Base-by-base conservation (phyloP, 2,888 invertebrate genomes). In the Pollenia griseotomentosa region DNA sequence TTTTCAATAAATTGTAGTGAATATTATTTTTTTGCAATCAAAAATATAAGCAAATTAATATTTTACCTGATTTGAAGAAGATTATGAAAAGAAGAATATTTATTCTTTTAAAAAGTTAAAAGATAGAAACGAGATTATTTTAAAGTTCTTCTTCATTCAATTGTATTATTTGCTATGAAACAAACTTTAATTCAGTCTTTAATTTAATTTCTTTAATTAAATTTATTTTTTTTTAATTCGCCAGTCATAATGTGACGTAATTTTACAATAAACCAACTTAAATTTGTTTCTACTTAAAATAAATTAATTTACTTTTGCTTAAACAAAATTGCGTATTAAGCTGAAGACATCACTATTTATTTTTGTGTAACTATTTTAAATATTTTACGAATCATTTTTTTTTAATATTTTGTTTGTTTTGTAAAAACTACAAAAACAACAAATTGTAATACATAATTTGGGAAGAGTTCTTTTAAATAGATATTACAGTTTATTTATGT, bases 211-310 rank as follows among this genome's bases (percentile, higher is more conserved):
- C 16, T 23, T 70, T 44, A 2, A 10, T 74, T 48, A 33, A 6
- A 33, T 14, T 16, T 16, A 5, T 5, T 9, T 51, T 40, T n/a
- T 2, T 10, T 16, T 70, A 12, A 2, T 19, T 23, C 8, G 12
- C 40, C 51, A 74, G 19, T 74, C 51, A 63, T 42, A 40, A 48
- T 61, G 33, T 74, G 16, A 74, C 74, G 74, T 51, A 11, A 61
- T 74, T 51, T 57, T 33, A 0, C 61, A 48, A 61, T 16, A 74
- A 61, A 74, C 12, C 59, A 59, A 59, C 2, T 71, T 14, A 12
- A 40, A 9, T 33, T 44, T 33, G 33, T 33, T 33, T 23, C n/a
- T 57, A 9, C 9, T 23, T 16, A 1, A 55, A 70, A 7, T 57
- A 19, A 55, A 70, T 33, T 6, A 33, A 33, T 33, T 33, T 33